Evolutionary conservation across 2,888 invertebrate species (phyloP).

Genomic region (Diachrysia chrysitis): DNA sequence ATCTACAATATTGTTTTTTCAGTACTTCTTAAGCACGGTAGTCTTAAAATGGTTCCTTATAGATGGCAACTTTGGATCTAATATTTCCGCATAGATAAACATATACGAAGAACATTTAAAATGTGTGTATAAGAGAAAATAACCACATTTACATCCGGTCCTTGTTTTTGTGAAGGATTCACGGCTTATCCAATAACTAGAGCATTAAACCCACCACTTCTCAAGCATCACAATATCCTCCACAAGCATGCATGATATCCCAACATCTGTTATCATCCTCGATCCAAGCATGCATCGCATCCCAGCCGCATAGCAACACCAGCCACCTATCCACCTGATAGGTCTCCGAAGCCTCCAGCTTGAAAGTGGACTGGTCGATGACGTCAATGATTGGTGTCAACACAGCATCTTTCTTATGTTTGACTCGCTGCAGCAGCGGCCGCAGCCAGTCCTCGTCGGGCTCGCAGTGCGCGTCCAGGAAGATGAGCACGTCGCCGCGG

Average conservation of each 20-base stretch:
- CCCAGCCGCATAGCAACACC: too few species aligned
- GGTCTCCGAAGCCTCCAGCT: slow-evolving; percentile 72
- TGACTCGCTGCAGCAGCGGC: slow-evolving; percentile 93
- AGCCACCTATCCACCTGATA: slow-evolving; percentile 71
- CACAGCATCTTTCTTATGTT: slow-evolving; percentile 92
- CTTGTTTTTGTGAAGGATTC: too few species aligned
- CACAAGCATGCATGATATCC: too few species aligned
- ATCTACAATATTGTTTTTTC: too few species aligned
- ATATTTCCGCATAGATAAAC: too few species aligned
- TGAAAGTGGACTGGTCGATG: slow-evolving; percentile 93
- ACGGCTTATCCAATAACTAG: too few species aligned
- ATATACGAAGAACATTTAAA: background rate
- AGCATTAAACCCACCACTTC: background rate
- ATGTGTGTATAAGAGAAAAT: background rate
- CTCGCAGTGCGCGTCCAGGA: slow-evolving; percentile 98
- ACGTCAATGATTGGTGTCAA: slow-evolving; percentile 98
- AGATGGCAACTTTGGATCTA: too few species aligned
- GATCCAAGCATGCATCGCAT: too few species aligned
- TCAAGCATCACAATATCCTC: background rate
- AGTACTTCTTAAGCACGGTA: too few species aligned
- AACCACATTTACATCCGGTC: too few species aligned
- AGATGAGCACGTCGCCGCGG: slow-evolving; percentile 94
- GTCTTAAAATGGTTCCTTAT: too few species aligned
- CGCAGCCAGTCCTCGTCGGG: slow-evolving; percentile 94
- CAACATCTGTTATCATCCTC: too few species aligned